A percentile compares a stretch with the other conserved stretches of the same genome.
Evolutionary conservation across 2,888 invertebrate species (phyloP).

Genomic region (Desoria tigrina): DNA sequence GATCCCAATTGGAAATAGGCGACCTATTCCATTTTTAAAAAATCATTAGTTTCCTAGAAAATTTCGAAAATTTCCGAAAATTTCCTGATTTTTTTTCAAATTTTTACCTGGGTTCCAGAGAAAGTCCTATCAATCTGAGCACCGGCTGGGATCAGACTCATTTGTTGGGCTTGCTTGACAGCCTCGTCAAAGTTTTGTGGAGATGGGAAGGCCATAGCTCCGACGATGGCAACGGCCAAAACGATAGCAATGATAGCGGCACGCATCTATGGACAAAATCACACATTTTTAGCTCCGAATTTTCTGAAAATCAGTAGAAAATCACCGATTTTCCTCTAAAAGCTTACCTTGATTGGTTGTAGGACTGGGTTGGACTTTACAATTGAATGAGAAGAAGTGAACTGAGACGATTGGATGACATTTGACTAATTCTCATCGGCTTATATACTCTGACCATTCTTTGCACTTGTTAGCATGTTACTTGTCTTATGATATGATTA

Average conservation of each 20-base stretch:
- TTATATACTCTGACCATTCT: slow-evolving; percentile 1
- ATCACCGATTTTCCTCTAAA: too few species aligned
- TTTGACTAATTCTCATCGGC: background rate
- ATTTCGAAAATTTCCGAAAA: background rate
- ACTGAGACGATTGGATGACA: slow-evolving; percentile 6
- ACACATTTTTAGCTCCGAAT: too few species aligned
- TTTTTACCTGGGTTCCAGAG: slow-evolving; percentile 42
- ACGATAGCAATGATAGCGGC: slow-evolving; percentile 33
- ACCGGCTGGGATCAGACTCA: slow-evolving; percentile 44
- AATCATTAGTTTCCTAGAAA: too few species aligned
- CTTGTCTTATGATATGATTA: too few species aligned
- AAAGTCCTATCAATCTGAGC: slow-evolving; percentile 42
- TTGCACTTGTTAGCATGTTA: too few species aligned
- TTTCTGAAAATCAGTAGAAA: too few species aligned
- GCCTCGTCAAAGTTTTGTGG: slow-evolving; percentile 45
- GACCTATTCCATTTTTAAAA: slow-evolving; percentile 24
- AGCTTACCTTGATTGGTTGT: slow-evolving; percentile 20
- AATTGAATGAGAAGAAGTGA: slow-evolving; percentile 4
- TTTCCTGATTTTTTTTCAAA: background rate
- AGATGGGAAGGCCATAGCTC: slow-evolving; percentile 36
- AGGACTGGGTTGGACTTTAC: background rate
- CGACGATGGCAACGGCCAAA: slow-evolving; percentile 34
- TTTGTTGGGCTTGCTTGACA: slow-evolving; percentile 45
- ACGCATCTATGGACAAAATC: too few species aligned
- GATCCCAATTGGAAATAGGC: slow-evolving; percentile 45